phyloP scores from a whole-genome alignment of 2,113 vertebrate genomes.

The Brachyhypopomus gauderio region DNA sequence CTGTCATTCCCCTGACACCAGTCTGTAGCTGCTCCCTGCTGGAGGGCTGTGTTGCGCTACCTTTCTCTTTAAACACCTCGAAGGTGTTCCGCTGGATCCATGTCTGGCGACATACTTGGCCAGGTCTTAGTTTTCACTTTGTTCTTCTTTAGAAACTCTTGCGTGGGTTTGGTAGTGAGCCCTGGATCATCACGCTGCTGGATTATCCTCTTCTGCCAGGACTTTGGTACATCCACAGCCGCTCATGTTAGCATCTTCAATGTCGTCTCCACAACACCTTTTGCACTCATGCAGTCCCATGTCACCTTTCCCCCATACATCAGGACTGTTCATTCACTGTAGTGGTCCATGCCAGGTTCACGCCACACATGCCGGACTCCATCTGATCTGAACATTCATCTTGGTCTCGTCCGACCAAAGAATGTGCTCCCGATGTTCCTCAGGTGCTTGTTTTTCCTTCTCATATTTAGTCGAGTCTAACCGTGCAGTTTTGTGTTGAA shows the following conservation, averaged over 20 bases:
- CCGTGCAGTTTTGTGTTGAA: not conserved
- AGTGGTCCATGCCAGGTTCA: conserved; percentile 7
- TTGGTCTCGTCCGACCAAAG: conserved; percentile 15
- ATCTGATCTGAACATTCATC: conserved; percentile 22
- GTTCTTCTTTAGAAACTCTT: not conserved
- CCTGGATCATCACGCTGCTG: not conserved
- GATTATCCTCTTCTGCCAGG: not conserved
- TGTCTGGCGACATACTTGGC: not conserved
- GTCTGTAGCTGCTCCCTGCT: not conserved
- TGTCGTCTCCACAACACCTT: not conserved
- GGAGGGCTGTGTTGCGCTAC: not conserved
- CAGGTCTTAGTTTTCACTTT: not conserved
- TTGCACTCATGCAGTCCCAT: not conserved
- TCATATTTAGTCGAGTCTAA: not conserved
- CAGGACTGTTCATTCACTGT: not conserved
- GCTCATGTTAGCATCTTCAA: not conserved
- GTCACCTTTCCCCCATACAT: not conserved
- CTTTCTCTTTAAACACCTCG: not conserved
- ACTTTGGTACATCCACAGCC: not conserved
- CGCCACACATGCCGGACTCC: conserved; percentile 20
- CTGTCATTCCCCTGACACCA: not conserved
- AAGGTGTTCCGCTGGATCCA: not conserved
- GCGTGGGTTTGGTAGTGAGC: not conserved
- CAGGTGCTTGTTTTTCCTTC: not conserved
- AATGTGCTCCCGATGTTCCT: conserved; percentile 11